phyloP scores from a whole-genome alignment of 2,888 invertebrate species.

The Enoplolaimus lenunculus region DNA sequence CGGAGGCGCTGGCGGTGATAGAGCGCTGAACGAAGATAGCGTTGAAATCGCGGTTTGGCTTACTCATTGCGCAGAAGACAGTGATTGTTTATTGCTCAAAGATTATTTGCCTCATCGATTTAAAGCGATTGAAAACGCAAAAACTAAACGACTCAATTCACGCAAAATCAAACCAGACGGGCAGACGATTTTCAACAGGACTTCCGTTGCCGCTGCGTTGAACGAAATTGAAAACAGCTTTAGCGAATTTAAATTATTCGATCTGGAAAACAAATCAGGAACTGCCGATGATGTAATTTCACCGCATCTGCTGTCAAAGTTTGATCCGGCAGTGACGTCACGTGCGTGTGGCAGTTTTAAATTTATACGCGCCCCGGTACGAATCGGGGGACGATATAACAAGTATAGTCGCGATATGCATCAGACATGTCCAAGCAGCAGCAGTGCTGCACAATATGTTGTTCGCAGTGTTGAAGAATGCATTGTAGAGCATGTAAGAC shows the following conservation, averaged over 20 bases:
- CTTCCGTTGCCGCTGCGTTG: not conserved
- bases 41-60: not conserved
- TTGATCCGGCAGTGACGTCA: too few relatives aligned
- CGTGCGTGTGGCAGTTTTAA: too few relatives aligned
- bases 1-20: not conserved
- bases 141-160: not conserved
- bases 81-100: not conserved
- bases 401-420: constrained; percentile 9
- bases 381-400: constrained; percentile 10
- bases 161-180: not conserved
- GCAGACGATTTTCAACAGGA: not conserved
- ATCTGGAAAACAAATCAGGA: not conserved
- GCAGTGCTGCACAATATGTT: not conserved
- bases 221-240: not conserved
- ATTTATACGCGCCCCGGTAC: not conserved
- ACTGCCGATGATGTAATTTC: not conserved
- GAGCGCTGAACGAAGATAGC: not conserved
- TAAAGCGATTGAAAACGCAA: not conserved
- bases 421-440: too few relatives aligned
- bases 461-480: constrained; percentile 39
- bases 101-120: not conserved
- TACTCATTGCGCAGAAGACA: not conserved
- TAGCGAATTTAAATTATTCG: not conserved
- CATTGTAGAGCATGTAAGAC: not conserved
- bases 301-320: not conserved